Conservation (phyloP, 2,888 invertebrate species). For the Lordiphosa fenestrarum region DNA sequence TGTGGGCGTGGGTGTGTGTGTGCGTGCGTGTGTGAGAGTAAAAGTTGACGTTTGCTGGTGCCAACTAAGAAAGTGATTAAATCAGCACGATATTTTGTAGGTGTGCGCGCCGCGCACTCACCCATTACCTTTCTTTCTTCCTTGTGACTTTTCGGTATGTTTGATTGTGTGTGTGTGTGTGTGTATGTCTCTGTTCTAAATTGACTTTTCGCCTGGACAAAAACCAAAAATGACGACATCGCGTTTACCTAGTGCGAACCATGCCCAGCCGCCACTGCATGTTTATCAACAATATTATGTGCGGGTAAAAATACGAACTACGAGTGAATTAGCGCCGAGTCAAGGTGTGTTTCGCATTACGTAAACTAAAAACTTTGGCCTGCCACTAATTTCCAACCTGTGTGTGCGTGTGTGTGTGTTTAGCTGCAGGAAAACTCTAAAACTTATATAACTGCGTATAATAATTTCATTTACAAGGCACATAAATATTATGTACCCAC, state of each 20-base stretch:
- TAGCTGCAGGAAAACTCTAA: background rate
- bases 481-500: too few relatives aligned
- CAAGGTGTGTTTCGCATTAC: slow-evolving; percentile 55
- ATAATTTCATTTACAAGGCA: too few relatives aligned
- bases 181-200: slow-evolving; percentile 47
- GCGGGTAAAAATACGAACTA: slow-evolving; percentile 25
- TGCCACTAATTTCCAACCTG: slow-evolving; percentile 10
- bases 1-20: slow-evolving; percentile 17
- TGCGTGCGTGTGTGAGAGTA: slow-evolving; percentile 60
- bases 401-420: slow-evolving; percentile 17
- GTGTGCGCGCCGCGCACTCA: slow-evolving; percentile 63
- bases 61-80: slow-evolving; percentile 71
- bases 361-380: slow-evolving; percentile 19
- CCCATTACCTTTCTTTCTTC: slow-evolving; percentile 60
- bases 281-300: slow-evolving; percentile 69
- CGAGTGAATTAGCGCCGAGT: background rate
- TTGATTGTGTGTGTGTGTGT: slow-evolving; percentile 22
- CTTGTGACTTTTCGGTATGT: slow-evolving; percentile 11
- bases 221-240: slow-evolving; percentile 68
- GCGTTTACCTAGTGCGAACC: slow-evolving; percentile 61
- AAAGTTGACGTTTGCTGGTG: slow-evolving; percentile 67
- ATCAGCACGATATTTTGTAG: slow-evolving; percentile 75
- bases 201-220: slow-evolving; percentile 70
- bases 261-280: slow-evolving; percentile 63
- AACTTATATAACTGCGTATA: too few relatives aligned